Evolutionary conservation across 1,140 invertebrate genomes (phyloP), one percentile per base, ranked within the genome.

Genomic region (Lordiphosa clarofinis): DNA sequence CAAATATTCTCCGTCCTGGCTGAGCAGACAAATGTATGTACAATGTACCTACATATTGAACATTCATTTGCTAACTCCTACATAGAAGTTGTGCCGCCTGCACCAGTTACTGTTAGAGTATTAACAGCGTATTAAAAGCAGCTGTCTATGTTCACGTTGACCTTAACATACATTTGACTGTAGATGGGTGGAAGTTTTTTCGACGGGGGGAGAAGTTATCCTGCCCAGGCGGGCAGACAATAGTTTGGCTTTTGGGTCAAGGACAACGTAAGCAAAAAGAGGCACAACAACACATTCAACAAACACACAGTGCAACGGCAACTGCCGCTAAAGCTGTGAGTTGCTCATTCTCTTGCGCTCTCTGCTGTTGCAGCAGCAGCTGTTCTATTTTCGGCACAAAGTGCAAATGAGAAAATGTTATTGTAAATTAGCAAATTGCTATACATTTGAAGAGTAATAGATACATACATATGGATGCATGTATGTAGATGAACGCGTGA

Each of bases 381-480:
- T 57, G 63, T 56, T 39, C 53, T 66, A 66, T 66, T 66, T 66
- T 66, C 24, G 53, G 38, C 56, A 53, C 44, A 57, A 66, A 56
- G 53, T 67, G 64, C 62, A 67, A 66, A 57, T 57, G 33, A 44
- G 44, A 59, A 47, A 47, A 50, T 66, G 35, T 66, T 66, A 44
- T 65, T 65, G 61, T 43, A 65, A 65, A 65, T 57, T 43, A 64
- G 60, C 43, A 66, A 66, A 65, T 66, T 66, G 61, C 33, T 38
- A 65, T 65, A 65, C 47, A 65, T 65, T 65, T 56, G 31, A 61
- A 54, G 42, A 44, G 4, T 37, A 42, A n/a, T 13, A 11, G n/a
- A 42, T 13, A n/a, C 13, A 52, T 13, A 37, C 24, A 52, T 31
- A 28, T 36, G 28, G 31, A 50, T 19, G 9, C 24, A 24, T 21